These are phyloP conservation scores for Scaptomyza flava DNA, from an alignment of 2,888 invertebrate species.

Conservation along the genomic window DNA sequence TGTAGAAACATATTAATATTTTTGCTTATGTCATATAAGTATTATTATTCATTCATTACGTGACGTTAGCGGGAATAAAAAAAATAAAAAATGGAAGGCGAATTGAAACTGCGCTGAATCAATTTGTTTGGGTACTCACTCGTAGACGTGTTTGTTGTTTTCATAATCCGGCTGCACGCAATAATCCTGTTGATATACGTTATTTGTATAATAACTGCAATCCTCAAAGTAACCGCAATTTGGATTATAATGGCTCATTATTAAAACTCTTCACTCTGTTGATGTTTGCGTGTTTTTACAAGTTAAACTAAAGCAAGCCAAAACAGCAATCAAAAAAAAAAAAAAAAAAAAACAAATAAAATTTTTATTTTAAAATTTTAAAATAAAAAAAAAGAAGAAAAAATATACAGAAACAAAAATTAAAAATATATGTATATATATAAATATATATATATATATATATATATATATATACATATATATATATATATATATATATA, in stretches of 20 bases:
- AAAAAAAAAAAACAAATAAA: too few species aligned
- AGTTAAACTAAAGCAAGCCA: slow-evolving; percentile 13
- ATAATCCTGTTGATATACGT: slow-evolving; percentile 83
- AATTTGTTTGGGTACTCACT: slow-evolving; percentile 75
- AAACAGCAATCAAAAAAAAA: background rate
- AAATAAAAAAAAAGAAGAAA: too few species aligned
- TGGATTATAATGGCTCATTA: slow-evolving; percentile 84
- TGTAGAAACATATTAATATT: background rate
- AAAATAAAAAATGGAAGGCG: background rate
- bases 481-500: too few species aligned
- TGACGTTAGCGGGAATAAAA: slow-evolving; percentile 6
- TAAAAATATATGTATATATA: too few species aligned
- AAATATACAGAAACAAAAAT: too few species aligned
- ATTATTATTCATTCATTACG: slow-evolving; percentile 36
- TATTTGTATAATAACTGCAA: slow-evolving; percentile 81
- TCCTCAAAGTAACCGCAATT: slow-evolving; percentile 84
- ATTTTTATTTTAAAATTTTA: too few species aligned
- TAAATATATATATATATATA: too few species aligned
- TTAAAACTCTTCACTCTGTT: slow-evolving; percentile 46
- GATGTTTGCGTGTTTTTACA: slow-evolving; percentile 38
- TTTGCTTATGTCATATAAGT: slow-evolving; percentile 1
- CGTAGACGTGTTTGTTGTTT: slow-evolving; percentile 83
- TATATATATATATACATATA: too few species aligned
- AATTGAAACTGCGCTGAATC: slow-evolving; percentile 12
- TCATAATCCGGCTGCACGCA: slow-evolving; percentile 83